A percentile compares a stretch with the other conserved stretches of the same genome.
These are phyloP conservation scores for Marmota monax DNA, from an alignment of 2,113 vertebrate genomes.

Conservation along the genomic window DNA sequence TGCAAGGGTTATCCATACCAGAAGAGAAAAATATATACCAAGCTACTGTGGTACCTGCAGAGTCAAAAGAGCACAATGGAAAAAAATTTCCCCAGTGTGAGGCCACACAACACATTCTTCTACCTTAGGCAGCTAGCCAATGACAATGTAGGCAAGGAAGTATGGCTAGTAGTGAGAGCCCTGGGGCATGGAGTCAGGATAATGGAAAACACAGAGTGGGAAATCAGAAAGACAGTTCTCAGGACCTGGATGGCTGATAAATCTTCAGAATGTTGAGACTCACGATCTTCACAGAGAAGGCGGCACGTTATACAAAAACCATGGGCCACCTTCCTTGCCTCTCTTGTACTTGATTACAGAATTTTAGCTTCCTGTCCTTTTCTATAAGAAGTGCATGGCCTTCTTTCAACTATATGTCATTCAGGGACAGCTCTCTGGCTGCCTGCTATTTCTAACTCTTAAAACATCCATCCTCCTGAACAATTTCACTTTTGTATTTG, in stretches of 20 bases:
- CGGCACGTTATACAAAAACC: not conserved
- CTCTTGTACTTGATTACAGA: conserved; percentile 33
- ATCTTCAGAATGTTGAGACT: not conserved
- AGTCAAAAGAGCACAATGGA: not conserved
- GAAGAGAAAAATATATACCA: not conserved
- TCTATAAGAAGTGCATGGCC: not conserved
- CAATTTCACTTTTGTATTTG: conserved; percentile 47
- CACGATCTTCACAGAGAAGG: not conserved
- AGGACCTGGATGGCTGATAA: not conserved
- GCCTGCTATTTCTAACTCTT: conserved; percentile 39
- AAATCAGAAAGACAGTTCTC: not conserved
- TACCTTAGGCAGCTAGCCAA: not conserved
- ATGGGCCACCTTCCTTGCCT: not conserved
- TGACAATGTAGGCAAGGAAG: not conserved
- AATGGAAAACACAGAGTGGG: not conserved
- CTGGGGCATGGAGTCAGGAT: not conserved
- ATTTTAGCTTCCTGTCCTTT: conserved; percentile 27
- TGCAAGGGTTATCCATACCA: not conserved
- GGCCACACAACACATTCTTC: not conserved
- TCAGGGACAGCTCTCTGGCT: not conserved
- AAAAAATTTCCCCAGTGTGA: not conserved
- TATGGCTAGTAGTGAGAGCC: not conserved
- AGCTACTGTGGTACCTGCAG: not conserved
- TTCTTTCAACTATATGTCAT: not conserved
- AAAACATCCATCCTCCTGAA: conserved; percentile 19